phyloP scores from a whole-genome alignment of 2,113 vertebrate species.

The Tragelaphus scriptus region DNA sequence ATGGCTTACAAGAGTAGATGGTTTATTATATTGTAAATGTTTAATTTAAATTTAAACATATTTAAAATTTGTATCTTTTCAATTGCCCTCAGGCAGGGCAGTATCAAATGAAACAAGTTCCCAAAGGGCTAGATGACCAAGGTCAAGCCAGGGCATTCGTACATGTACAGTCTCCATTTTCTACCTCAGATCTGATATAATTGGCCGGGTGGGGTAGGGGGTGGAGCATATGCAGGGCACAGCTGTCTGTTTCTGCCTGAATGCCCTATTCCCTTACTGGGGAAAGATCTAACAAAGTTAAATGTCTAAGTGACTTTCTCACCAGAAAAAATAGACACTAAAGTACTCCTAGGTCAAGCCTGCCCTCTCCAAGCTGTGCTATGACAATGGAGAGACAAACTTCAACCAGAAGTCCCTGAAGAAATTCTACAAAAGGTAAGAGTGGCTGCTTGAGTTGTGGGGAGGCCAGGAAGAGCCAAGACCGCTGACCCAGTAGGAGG shows the following conservation, averaged over 20 bases:
- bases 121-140: not conserved
- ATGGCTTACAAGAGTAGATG: not conserved
- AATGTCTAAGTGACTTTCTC: not conserved
- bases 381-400: not conserved
- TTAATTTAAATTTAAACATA: not conserved
- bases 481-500: rapidly evolving
- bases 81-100: not conserved
- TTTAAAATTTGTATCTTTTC: not conserved
- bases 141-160: not conserved
- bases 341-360: not conserved
- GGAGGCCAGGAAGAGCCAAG: not conserved
- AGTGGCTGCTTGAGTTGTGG: not conserved
- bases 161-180: not conserved
- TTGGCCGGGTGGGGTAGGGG: not conserved
- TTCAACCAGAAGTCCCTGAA: not conserved
- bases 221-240: not conserved
- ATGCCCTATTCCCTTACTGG: not conserved
- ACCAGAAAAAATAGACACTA: not conserved
- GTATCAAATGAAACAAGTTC: not conserved
- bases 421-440: not conserved
- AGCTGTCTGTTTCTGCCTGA: not conserved
- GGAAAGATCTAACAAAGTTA: not conserved
- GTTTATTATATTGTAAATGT: not conserved
- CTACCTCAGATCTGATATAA: not conserved
- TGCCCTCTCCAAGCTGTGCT: not conserved